These are phyloP conservation scores for Cyclophora punctaria DNA, from an alignment of 2,888 invertebrate species.

Conservation along the genomic window DNA sequence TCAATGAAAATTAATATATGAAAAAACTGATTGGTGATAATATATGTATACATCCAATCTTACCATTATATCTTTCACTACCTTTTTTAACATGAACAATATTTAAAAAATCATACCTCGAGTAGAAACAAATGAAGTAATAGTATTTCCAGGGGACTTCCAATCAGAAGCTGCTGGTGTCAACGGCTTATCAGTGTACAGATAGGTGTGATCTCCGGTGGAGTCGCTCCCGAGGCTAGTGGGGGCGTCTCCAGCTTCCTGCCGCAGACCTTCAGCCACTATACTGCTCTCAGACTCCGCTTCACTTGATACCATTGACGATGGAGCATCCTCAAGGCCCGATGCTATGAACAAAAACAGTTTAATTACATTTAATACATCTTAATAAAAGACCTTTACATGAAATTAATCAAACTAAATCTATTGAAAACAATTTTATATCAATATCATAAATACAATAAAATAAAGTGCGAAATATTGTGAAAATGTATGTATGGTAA, in stretches of 20 bases:
- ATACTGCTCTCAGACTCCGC: conserved; percentile 63
- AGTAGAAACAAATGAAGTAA: conserved; percentile 47
- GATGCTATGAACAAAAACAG: conserved; percentile 17
- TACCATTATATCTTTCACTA: too few species aligned
- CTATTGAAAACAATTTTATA: too few species aligned
- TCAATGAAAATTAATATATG: too few species aligned
- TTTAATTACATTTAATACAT: too few species aligned
- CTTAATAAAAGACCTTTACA: too few species aligned
- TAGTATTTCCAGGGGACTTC: conserved; percentile 31
- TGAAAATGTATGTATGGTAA: too few species aligned
- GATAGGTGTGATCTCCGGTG: conserved; percentile 22
- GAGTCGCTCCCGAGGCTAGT: conserved; percentile 26
- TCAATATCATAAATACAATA: too few species aligned
- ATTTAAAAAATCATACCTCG: conserved; percentile 38
- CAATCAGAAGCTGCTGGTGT: conserved; percentile 34
- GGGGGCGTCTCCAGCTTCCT: conserved; percentile 30
- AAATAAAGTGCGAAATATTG: too few species aligned
- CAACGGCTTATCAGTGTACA: conserved; percentile 32
- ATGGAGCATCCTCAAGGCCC: conserved; percentile 63
- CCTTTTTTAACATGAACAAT: too few species aligned
- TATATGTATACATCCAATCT: too few species aligned
- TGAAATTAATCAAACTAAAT: too few species aligned
- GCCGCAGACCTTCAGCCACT: conserved; percentile 44
- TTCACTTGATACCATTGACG: conserved; percentile 67
- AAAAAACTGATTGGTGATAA: too few species aligned